Conservation (phyloP, 1,140 invertebrate species). For the Aphaenogaster ashmeadi region DNA sequence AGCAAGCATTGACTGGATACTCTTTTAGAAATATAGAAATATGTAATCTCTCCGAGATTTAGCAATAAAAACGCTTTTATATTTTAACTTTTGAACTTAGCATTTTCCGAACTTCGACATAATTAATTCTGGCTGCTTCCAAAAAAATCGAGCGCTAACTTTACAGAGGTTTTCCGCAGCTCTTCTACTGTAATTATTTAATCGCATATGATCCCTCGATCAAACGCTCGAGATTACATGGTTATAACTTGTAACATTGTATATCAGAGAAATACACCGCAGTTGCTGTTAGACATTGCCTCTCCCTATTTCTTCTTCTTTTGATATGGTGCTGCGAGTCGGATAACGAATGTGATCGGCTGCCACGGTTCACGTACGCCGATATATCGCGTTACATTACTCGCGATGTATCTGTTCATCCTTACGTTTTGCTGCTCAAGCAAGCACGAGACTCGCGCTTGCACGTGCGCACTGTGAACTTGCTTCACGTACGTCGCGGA, state of each 20-base stretch:
- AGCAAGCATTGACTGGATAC: not conserved
- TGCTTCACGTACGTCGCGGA: slow-evolving; percentile 13
- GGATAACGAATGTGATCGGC: slow-evolving; percentile 25
- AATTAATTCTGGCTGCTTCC: not conserved
- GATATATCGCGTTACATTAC: slow-evolving; percentile 63
- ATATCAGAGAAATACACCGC: not conserved
- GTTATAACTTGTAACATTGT: not conserved
- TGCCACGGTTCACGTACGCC: slow-evolving; percentile 21
- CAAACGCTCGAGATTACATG: not conserved
- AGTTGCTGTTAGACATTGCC: not conserved
- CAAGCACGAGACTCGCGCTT: slow-evolving; percentile 25
- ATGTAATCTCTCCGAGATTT: not conserved
- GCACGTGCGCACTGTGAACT: not conserved
- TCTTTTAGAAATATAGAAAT: not conserved
- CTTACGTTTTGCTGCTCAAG: slow-evolving; percentile 26
- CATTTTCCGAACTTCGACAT: not conserved
- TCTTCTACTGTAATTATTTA: slow-evolving; percentile 7
- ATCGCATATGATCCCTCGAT: slow-evolving; percentile 7
- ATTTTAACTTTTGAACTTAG: not conserved
- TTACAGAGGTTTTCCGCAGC: not conserved
- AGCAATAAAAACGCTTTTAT: not conserved
- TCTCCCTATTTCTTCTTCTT: slow-evolving; percentile 9
- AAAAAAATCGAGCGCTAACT: not conserved
- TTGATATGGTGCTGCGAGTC: slow-evolving; percentile 2
- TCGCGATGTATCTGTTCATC: slow-evolving; percentile 18